phyloP scores from a whole-genome alignment of 2,888 invertebrate genomes.

The Diaperis boleti region DNA sequence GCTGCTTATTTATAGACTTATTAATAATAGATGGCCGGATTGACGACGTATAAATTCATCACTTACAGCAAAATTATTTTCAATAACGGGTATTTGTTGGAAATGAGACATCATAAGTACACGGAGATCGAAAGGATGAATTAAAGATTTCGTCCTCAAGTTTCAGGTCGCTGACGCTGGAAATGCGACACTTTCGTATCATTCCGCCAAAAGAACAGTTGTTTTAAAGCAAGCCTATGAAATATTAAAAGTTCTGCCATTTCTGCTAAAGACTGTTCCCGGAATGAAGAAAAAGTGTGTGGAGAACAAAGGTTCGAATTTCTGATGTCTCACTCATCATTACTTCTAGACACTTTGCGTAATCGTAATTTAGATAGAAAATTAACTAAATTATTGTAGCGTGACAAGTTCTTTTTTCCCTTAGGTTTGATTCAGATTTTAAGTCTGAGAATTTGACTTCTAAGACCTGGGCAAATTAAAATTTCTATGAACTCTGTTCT shows the following conservation, averaged over 20 bases:
- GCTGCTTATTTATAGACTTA: slow-evolving; percentile 53
- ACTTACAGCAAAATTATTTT: slow-evolving; percentile 34
- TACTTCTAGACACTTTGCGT: not conserved
- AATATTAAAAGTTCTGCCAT: slow-evolving; percentile 11
- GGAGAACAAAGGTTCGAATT: not conserved
- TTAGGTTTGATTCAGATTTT: not conserved
- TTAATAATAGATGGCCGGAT: slow-evolving; percentile 54
- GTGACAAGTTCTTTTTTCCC: slow-evolving; percentile 1
- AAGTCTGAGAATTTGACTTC: not conserved
- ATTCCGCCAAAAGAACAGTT: slow-evolving; percentile 20
- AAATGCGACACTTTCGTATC: slow-evolving; percentile 5
- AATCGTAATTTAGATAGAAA: not conserved
- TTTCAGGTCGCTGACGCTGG: slow-evolving; percentile 9
- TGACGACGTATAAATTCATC: slow-evolving; percentile 49
- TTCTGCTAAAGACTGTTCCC: not conserved
- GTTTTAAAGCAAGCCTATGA: slow-evolving; percentile 5
- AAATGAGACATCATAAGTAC: slow-evolving; percentile 49
- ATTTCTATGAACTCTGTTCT: not conserved
- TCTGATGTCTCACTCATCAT: slow-evolving; percentile 1
- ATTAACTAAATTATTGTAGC: slow-evolving; percentile 2
- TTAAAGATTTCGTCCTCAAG: slow-evolving; percentile 45
- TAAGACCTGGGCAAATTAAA: not conserved
- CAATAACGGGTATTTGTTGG: slow-evolving; percentile 38
- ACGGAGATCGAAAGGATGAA: slow-evolving; percentile 37
- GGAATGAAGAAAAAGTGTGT: not conserved